Evolutionary conservation across 2,797 vertebrate species (phyloP).

Genomic region (Scolopax bukidnonensis): DNA sequence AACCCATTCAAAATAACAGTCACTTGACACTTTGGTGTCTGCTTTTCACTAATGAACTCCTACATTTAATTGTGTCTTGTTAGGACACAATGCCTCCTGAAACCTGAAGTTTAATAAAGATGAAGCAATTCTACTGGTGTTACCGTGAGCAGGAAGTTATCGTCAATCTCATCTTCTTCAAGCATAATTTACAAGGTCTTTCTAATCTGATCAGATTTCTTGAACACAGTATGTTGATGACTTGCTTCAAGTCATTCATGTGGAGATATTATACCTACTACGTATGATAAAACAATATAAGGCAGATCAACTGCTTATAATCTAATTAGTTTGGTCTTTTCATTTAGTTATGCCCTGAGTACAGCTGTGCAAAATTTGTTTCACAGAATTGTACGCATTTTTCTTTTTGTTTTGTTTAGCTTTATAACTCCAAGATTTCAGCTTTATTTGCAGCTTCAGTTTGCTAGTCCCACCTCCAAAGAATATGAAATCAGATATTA

Average conservation of each 20-base stretch:
- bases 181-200: constrained; percentile 71
- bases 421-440: constrained; percentile 22
- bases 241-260: constrained; percentile 77
- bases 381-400: constrained; percentile 53
- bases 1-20: constrained; percentile 30
- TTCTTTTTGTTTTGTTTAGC: constrained; percentile 25
- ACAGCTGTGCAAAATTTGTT: constrained; percentile 62
- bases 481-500: background rate
- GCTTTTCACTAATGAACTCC: constrained; percentile 60
- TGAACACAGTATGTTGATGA: constrained; percentile 75
- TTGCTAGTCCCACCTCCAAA: constrained; percentile 30
- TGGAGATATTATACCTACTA: constrained; percentile 71
- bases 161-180: constrained; percentile 74
- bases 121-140: constrained; percentile 50
- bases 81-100: constrained; percentile 63
- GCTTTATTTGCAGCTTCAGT: constrained; percentile 41
- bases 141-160: constrained; percentile 71
- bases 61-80: constrained; percentile 42
- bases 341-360: constrained; percentile 79
- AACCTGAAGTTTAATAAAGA: constrained; percentile 66
- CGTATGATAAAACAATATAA: constrained; percentile 72
- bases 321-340: constrained; percentile 81
- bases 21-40: constrained; percentile 47
- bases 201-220: constrained; percentile 79
- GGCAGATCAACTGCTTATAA: constrained; percentile 77